Percentiles rank a stretch among this genome's conserved stretches.
phyloP scores from a whole-genome alignment of 2,888 invertebrate species.

The Liodrosophila aerea region DNA sequence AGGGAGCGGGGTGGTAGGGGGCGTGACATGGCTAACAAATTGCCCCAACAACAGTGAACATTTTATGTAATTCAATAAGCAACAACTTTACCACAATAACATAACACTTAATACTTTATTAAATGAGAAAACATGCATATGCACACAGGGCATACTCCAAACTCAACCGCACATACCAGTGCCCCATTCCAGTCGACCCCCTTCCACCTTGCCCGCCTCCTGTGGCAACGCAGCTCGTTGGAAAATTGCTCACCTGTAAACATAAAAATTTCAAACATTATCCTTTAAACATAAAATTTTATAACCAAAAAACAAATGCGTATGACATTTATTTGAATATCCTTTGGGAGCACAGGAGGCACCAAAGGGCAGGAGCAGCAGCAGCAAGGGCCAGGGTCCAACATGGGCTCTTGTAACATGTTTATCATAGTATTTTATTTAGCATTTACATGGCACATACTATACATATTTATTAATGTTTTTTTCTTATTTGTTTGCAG shows the following conservation, averaged over 20 bases:
- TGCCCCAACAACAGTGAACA: constrained; percentile 46
- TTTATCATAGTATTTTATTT: constrained; percentile 76
- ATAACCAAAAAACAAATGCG: constrained; percentile 75
- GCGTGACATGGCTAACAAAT: too few relatives aligned
- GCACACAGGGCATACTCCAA: constrained; percentile 18
- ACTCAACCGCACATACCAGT: neutral
- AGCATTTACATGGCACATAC: constrained; percentile 45
- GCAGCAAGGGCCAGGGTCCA: too few relatives aligned
- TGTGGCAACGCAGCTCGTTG: constrained; percentile 32
- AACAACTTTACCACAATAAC: constrained; percentile 67
- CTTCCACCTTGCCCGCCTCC: neutral
- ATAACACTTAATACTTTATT: constrained; percentile 77
- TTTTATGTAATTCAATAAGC: constrained; percentile 67
- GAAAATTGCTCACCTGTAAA: constrained; percentile 75
- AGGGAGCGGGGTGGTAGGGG: neutral
- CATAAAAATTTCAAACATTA: constrained; percentile 77
- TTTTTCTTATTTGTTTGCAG: constrained; percentile 17
- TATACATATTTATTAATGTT: constrained; percentile 13
- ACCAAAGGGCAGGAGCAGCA: constrained; percentile 22
- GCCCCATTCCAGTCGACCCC: neutral
- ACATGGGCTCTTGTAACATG: constrained; percentile 53
- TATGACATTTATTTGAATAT: constrained; percentile 78
- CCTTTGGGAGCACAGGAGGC: constrained; percentile 61
- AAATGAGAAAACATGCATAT: constrained; percentile 72
- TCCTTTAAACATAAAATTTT: constrained; percentile 78